Evolutionary conservation across 1,140 invertebrate genomes (phyloP).

Genomic region (Riptortus pedestris): DNA sequence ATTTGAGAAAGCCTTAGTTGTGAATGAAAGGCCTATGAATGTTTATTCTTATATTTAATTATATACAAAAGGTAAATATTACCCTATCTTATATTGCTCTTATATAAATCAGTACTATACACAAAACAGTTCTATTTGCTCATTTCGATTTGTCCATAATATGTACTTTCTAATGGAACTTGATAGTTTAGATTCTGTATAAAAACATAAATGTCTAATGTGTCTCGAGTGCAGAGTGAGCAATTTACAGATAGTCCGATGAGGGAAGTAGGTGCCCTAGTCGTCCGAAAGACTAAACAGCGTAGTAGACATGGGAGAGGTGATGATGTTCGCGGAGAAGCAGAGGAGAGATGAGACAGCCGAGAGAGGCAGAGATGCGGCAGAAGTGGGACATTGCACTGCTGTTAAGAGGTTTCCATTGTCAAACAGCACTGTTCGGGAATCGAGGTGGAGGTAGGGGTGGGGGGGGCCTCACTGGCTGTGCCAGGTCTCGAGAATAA

Average conservation of each 20-base stretch:
- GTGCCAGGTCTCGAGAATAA: slow-evolving; percentile 46
- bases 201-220: slow-evolving; percentile 12
- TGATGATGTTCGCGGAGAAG: not conserved
- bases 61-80: slow-evolving; percentile 8
- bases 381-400: not conserved
- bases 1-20: too few species aligned
- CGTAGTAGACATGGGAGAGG: not conserved
- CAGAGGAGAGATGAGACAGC: not conserved
- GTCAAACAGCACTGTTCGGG: slow-evolving; percentile 14
- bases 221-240: slow-evolving; percentile 29
- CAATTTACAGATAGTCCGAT: slow-evolving; percentile 31
- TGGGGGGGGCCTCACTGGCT: slow-evolving; percentile 47
- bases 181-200: not conserved
- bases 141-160: not conserved
- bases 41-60: slow-evolving; percentile 12
- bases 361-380: not conserved
- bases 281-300: not conserved
- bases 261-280: slow-evolving; percentile 9
- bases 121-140: not conserved
- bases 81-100: slow-evolving; percentile 1
- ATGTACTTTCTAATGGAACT: not conserved
- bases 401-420: slow-evolving; percentile 1
- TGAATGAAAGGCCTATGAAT: not conserved
- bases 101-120: not conserved
- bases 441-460: slow-evolving; percentile 42